These are phyloP conservation scores for Halcyon senegalensis DNA, from an alignment of 2,113 vertebrate species.

Conservation along the genomic window DNA sequence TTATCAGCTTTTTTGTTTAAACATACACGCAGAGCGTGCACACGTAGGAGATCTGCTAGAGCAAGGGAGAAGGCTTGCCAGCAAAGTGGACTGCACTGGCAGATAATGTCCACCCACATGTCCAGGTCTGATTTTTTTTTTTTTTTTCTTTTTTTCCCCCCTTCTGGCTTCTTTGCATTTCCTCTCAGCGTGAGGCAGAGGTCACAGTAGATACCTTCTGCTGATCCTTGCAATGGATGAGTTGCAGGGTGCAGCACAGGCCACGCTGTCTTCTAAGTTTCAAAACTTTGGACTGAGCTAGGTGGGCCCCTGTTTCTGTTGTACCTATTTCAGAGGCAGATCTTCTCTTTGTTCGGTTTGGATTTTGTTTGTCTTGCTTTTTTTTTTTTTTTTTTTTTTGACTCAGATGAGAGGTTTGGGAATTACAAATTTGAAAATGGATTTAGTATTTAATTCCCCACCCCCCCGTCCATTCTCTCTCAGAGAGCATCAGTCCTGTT, in stretches of 20 bases:
- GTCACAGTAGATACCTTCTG: background rate
- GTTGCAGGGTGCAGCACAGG: background rate
- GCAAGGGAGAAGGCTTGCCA: background rate
- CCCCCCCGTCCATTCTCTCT: background rate
- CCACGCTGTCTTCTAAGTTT: background rate
- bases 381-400: background rate
- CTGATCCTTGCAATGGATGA: background rate
- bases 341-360: background rate
- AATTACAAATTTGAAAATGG: background rate
- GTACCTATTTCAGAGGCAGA: background rate
- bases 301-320: background rate
- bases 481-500: background rate
- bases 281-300: background rate
- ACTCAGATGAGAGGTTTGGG: background rate
- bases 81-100: background rate
- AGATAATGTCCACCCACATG: background rate
- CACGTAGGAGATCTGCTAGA: background rate
- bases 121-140: background rate
- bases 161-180: background rate
- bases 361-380: background rate
- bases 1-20: slow-evolving; percentile 61
- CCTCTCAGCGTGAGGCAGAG: background rate
- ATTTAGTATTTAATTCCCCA: background rate
- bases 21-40: background rate
- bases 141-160: no score